phyloP scores from a whole-genome alignment of 2,888 invertebrate species.

The Brachypalpus laphriformis region DNA sequence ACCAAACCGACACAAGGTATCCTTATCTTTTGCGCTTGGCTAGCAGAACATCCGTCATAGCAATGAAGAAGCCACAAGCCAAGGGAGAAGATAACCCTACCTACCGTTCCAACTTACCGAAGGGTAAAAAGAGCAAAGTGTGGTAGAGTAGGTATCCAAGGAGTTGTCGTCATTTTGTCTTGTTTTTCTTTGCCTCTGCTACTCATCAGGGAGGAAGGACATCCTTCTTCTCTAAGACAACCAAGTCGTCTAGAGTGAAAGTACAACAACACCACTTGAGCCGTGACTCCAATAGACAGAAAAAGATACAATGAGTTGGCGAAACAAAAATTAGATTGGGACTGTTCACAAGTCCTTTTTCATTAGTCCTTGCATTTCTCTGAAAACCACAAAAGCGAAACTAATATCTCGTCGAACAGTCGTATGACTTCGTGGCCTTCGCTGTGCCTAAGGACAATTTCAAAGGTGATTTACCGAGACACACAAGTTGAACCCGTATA shows the following conservation, averaged over 20 bases:
- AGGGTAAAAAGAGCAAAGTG: background rate
- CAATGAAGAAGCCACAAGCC: conserved; percentile 47
- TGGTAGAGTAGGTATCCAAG: background rate
- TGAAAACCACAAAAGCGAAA: conserved; percentile 65
- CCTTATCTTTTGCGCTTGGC: conserved; percentile 38
- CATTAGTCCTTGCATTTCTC: conserved; percentile 41
- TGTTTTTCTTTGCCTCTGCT: background rate
- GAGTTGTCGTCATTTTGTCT: background rate
- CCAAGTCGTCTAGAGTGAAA: background rate
- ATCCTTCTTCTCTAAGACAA: background rate
- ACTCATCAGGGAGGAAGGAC: background rate
- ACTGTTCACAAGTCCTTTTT: conserved; percentile 34
- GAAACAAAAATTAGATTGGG: conserved; percentile 4
- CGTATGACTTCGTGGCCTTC: conserved; percentile 53
- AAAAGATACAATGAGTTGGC: background rate
- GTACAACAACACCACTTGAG: background rate
- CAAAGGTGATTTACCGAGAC: conserved; percentile 54
- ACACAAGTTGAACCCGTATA: conserved; percentile 56
- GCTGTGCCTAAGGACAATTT: conserved; percentile 45
- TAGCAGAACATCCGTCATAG: conserved; percentile 51
- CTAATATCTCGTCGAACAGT: conserved; percentile 50
- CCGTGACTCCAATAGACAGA: background rate
- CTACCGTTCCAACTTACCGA: background rate
- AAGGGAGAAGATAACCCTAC: background rate
- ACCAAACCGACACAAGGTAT: conserved; percentile 40